These are phyloP conservation scores for Anneissia japonica DNA, from an alignment of 35 echinoderm and acorn worm genomes.

Conservation along the genomic window DNA sequence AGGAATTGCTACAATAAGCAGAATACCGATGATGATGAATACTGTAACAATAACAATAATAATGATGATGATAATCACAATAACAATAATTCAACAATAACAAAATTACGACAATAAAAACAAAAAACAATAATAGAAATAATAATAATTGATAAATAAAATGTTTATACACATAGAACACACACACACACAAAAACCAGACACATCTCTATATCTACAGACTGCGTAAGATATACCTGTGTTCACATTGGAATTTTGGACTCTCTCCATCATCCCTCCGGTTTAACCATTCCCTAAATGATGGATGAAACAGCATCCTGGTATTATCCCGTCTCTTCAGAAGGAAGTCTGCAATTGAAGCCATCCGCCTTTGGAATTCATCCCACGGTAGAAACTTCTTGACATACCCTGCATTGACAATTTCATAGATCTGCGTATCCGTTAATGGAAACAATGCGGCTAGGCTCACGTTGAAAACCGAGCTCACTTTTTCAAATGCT, in stretches of 20 bases:
- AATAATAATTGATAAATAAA: too few species aligned
- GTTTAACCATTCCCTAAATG: slow-evolving; percentile 97
- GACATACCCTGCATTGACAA: slow-evolving; percentile 72
- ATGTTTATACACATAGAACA: too few species aligned
- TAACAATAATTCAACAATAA: too few species aligned
- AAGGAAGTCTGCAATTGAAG: slow-evolving; percentile 61
- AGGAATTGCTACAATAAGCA: too few species aligned
- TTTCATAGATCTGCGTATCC: slow-evolving; percentile 64
- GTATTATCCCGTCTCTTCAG: slow-evolving; percentile 63
- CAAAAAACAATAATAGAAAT: too few species aligned
- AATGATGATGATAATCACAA: too few species aligned
- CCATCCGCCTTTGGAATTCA: slow-evolving; percentile 65
- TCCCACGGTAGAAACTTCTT: slow-evolving; percentile 52
- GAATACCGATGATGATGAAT: too few species aligned
- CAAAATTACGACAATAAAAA: too few species aligned
- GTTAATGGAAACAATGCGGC: slow-evolving; percentile 75
- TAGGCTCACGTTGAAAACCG: slow-evolving; percentile 71
- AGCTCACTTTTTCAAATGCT: slow-evolving; percentile 83
- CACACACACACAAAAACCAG: too few species aligned
- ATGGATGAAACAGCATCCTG: slow-evolving; percentile 97
- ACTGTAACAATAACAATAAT: too few species aligned
- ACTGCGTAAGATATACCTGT: too few species aligned
- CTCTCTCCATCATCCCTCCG: slow-evolving; percentile 90
- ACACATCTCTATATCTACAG: too few species aligned
- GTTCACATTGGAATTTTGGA: slow-evolving; percentile 93